Evolutionary conservation across 2,113 vertebrate genomes (phyloP).

Genomic region (Trichomycterus rosablanca): DNA sequence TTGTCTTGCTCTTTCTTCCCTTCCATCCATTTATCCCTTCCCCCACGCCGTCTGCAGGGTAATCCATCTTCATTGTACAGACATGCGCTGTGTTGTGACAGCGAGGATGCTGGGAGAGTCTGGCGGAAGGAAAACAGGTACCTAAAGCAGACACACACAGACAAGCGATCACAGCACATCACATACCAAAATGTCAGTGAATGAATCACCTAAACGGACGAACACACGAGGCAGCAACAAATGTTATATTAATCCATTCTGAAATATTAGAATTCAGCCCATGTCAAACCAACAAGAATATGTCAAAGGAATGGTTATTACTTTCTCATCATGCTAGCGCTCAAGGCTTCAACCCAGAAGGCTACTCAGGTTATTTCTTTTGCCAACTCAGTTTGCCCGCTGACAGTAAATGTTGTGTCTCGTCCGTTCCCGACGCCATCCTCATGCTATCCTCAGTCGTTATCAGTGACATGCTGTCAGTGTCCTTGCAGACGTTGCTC

Average conservation of each 20-base stretch:
- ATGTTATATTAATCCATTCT: neutral
- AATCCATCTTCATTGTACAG: slow-evolving; percentile 71
- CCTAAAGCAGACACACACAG: slow-evolving; percentile 54
- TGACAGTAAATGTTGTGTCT: slow-evolving; percentile 13
- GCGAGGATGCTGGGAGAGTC: slow-evolving; percentile 58
- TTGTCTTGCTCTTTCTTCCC: slow-evolving; percentile 25
- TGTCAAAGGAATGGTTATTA: slow-evolving; percentile 1
- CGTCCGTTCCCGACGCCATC: slow-evolving; percentile 11
- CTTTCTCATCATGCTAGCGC: neutral
- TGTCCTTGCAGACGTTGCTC: slow-evolving; percentile 26
- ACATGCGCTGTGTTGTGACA: slow-evolving; percentile 71
- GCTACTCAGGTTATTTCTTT: neutral
- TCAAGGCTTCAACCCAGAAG: too few relatives aligned
- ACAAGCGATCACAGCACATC: slow-evolving; percentile 64
- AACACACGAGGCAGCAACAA: slow-evolving; percentile 7
- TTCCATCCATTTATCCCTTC: slow-evolving; percentile 27
- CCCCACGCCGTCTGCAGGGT: slow-evolving; percentile 49
- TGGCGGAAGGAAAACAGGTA: slow-evolving; percentile 62
- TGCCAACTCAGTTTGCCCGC: slow-evolving; percentile 9
- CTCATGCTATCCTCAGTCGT: slow-evolving; percentile 12
- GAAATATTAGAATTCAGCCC: slow-evolving; percentile 19
- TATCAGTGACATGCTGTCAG: slow-evolving; percentile 39
- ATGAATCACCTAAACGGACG: slow-evolving; percentile 20
- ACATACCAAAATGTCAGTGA: slow-evolving; percentile 48
- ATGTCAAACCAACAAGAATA: slow-evolving; percentile 2